Conservation (phyloP, 2,888 invertebrate genomes). For the Phrixothrix hirtus region DNA sequence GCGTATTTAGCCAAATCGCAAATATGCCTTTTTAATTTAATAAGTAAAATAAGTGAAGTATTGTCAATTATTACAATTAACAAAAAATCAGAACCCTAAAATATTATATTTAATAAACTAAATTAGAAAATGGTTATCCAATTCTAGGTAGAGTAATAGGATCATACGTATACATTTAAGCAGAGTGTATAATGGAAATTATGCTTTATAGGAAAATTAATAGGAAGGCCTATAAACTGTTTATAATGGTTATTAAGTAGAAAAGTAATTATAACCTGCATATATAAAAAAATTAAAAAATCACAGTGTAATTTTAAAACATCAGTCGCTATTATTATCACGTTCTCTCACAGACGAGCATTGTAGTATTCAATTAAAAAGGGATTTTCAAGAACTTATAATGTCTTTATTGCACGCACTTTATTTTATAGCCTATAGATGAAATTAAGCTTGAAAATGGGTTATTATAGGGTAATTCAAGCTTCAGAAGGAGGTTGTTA, state of each 20-base stretch:
- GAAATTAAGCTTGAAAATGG: constrained; percentile 8
- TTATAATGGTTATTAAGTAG: constrained; percentile 7
- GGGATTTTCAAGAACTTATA: constrained; percentile 38
- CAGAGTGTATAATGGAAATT: too few species aligned
- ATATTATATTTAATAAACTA: too few species aligned
- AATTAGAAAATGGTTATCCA: too few species aligned
- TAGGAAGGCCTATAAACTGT: constrained; percentile 5
- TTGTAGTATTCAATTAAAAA: constrained; percentile 39
- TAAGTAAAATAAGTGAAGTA: too few species aligned
- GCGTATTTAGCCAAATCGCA: too few species aligned
- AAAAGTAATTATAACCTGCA: constrained; percentile 16
- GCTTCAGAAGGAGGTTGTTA: too few species aligned
- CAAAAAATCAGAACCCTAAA: too few species aligned
- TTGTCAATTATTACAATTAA: too few species aligned
- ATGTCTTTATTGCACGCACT: constrained; percentile 40
- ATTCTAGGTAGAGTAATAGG: too few species aligned
- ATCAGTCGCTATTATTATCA: constrained; percentile 35
- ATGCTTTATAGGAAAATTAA: constrained; percentile 6
- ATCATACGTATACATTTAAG: too few species aligned
- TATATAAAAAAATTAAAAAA: constrained; percentile 10
- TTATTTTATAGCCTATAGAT: constrained; percentile 12
- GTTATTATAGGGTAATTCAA: too few species aligned
- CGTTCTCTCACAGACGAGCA: constrained; percentile 30
- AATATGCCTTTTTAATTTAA: too few species aligned
- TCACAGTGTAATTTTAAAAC: constrained; percentile 27